Evolutionary conservation across 2,113 vertebrate species (phyloP), one percentile per base, ranked within the genome.

Genomic region (Chlamydotis undulata): DNA sequence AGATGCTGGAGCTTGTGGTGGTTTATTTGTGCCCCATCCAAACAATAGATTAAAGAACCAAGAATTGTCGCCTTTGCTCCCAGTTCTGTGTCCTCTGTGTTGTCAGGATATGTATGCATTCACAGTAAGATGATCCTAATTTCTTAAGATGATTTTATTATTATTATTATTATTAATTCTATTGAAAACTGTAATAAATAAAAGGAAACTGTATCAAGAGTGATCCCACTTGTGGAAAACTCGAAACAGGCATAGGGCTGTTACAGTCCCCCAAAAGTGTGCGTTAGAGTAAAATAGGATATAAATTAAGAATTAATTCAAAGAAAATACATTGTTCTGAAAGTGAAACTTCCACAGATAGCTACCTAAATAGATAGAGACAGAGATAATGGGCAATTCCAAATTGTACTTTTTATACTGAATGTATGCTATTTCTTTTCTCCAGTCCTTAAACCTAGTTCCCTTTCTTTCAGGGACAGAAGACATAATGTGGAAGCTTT

Each of bases 61-160:
- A n/a, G 12, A 52, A 0, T 45, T 80, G 10, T 41, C 2, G 1
- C 22, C 5, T 67, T 52, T 79, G 15, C 29, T 87, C 6, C 12
- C 10, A 10, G 28, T 91, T 39, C 18, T 56, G n/a, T 47, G 25
- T 33, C 7, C 6, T 68, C 18, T 39, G 0, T 81, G 41, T 61
- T 81, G 19, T 55, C 37, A 41, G 24, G 7, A 6, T 81, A 8
- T 45, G 3, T 61, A 23, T 19, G 2, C 61, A 59, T 43, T 63
- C 31, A 22, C 17, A 49, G 31, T 33, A 68, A 39, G 6, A 37
- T 47, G 23, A 45, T 61, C 13, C 6, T 61, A 3, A 35, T 41
- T 78, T 79, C 12, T 85, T 52, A n/a, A 33, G 7, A 19, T 47
- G 5, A 14, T 64, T 45, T 78, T 71, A 33, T 29, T 10, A 55